These are phyloP conservation scores for Arrhopalites spinosus DNA, from an alignment of 2,888 invertebrate genomes.

Conservation along the genomic window DNA sequence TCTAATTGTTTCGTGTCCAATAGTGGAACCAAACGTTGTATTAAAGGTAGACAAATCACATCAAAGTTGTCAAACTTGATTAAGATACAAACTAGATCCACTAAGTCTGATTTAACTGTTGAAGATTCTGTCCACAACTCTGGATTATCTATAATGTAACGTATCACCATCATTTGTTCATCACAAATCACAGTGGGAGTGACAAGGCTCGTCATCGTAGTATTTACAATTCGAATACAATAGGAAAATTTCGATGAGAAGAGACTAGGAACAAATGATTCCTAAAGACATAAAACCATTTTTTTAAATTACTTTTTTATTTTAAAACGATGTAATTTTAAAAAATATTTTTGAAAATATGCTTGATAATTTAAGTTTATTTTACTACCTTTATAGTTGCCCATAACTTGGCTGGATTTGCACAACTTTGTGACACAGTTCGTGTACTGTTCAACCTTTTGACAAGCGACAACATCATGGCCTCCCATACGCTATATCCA, in stretches of 20 bases:
- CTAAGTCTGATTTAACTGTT: background rate
- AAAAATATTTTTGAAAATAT: too few relatives aligned
- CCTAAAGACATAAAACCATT: background rate
- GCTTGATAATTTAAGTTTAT: too few relatives aligned
- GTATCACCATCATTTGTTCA: background rate
- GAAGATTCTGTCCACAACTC: background rate
- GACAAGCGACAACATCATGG: background rate
- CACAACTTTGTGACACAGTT: background rate
- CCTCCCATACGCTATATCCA: background rate
- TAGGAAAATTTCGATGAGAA: background rate
- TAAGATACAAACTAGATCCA: background rate
- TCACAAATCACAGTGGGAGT: background rate
- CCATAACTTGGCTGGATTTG: background rate
- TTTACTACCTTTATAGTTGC: background rate
- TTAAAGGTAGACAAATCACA: background rate
- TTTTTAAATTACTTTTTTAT: background rate
- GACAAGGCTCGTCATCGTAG: background rate
- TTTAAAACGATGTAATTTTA: too few relatives aligned
- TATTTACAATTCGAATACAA: conserved; percentile 5
- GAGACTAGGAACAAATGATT: background rate
- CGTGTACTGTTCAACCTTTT: background rate
- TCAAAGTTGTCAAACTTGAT: background rate
- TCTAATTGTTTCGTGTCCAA: conserved; percentile 8
- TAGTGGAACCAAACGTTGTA: background rate
- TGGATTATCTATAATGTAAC: background rate